A percentile compares a stretch with the other conserved stretches of the same genome.
Evolutionary conservation across 2,113 vertebrate species (phyloP).

Genomic region (Petaurus breviceps): DNA sequence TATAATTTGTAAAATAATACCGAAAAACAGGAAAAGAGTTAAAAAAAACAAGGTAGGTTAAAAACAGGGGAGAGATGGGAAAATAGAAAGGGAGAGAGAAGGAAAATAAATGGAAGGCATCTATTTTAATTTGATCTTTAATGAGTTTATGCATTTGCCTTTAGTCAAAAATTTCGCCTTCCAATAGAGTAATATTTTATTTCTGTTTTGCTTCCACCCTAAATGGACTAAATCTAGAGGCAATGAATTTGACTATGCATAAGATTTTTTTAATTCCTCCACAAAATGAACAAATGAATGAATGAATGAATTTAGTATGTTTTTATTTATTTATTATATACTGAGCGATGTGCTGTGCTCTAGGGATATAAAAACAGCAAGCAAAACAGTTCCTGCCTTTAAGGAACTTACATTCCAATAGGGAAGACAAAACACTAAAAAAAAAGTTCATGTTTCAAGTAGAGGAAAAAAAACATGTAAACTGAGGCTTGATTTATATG

Average conservation of each 20-base stretch:
- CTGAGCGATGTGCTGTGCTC: background rate
- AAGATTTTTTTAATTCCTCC: constrained; percentile 74
- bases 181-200: constrained; percentile 51
- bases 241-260: constrained; percentile 72
- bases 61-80: background rate
- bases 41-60: background rate
- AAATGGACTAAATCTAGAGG: constrained; percentile 72
- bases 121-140: background rate
- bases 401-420: background rate
- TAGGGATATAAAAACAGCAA: background rate
- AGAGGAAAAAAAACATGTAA: constrained; percentile 59
- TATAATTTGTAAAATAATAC: background rate
- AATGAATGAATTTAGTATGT: background rate
- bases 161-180: constrained; percentile 34
- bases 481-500: constrained; percentile 27
- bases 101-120: background rate
- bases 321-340: background rate
- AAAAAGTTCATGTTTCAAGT: constrained; percentile 36
- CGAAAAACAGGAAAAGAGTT: background rate
- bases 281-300: constrained; percentile 32
- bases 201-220: constrained; percentile 64
- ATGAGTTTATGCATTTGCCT: constrained; percentile 34
- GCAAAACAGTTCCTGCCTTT: background rate
- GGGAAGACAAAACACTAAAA: background rate
- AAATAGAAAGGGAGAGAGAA: background rate